A percentile compares a stretch with the other conserved stretches of the same genome.
Evolutionary conservation across 2,113 vertebrate genomes (phyloP).

Genomic region (Labrus mixtus): DNA sequence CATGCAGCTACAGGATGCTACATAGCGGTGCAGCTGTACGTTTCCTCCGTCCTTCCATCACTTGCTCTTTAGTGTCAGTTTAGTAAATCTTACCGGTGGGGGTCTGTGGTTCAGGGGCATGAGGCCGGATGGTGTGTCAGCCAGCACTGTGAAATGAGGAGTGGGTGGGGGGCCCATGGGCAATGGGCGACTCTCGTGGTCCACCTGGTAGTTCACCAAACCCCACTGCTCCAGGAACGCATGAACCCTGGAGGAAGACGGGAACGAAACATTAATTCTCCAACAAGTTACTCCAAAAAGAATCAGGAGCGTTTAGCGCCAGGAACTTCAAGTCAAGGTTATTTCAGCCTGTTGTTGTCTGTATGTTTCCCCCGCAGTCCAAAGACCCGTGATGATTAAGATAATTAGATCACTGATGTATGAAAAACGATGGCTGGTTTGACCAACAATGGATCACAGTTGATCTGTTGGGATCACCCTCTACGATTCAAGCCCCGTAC

Average conservation of each 20-base stretch:
- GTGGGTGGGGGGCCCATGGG: conserved; percentile 98
- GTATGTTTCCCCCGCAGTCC: too few species aligned
- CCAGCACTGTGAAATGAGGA: conserved; percentile 96
- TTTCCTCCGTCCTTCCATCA: background rate
- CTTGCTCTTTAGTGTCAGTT: background rate
- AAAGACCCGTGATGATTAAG: too few species aligned
- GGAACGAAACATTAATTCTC: background rate
- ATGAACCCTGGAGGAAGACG: conserved; percentile 85
- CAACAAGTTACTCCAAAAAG: too few species aligned
- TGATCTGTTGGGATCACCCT: too few species aligned
- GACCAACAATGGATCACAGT: too few species aligned
- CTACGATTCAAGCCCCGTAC: too few species aligned
- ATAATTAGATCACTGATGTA: too few species aligned
- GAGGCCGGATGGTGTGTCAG: conserved; percentile 94
- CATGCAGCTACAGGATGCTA: background rate
- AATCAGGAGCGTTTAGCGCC: too few species aligned
- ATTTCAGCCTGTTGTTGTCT: too few species aligned
- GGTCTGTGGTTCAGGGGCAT: conserved; percentile 91
- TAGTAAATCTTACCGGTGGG: conserved; percentile 71
- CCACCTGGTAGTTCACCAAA: conserved; percentile 97
- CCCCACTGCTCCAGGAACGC: conserved; percentile 99
- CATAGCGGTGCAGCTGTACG: too few species aligned
- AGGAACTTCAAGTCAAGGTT: too few species aligned
- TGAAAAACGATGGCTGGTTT: too few species aligned
- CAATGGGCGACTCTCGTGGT: conserved; percentile 94